These are phyloP conservation scores for Ruditapes philippinarum DNA, from an alignment of 1,140 invertebrate genomes.

Conservation along the genomic window DNA sequence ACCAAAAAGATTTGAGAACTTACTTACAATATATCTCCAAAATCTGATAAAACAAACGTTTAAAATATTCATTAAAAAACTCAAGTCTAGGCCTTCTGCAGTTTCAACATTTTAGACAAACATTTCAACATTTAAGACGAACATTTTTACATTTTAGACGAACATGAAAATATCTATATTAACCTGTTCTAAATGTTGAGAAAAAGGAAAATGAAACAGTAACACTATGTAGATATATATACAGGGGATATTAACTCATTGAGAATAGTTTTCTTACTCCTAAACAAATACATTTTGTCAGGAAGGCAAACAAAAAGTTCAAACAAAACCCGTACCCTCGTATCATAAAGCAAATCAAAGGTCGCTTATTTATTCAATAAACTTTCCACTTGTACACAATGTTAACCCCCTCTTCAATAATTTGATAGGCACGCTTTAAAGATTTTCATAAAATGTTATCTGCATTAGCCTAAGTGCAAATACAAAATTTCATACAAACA, in stretches of 20 bases:
- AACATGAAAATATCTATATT: no score
- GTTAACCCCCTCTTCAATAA: slow-evolving; percentile 26
- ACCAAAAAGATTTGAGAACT: no score
- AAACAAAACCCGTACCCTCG: slow-evolving; percentile 27
- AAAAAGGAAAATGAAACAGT: no score
- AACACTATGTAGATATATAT: background rate
- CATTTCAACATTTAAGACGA: no score
- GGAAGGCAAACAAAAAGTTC: slow-evolving; percentile 29
- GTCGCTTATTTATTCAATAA: slow-evolving; percentile 27
- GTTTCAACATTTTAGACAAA: no score
- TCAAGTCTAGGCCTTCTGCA: no score
- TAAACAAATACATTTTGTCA: slow-evolving; percentile 33
- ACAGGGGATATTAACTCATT: background rate
- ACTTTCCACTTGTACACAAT: background rate
- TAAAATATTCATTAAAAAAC: no score
- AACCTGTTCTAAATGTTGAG: no score
- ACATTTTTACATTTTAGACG: no score
- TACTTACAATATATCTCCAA: no score
- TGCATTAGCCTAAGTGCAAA: background rate
- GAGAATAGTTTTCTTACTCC: slow-evolving; percentile 18
- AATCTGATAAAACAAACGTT: no score
- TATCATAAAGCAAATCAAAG: slow-evolving; percentile 43
- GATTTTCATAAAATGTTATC: slow-evolving; percentile 37
- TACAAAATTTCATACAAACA: background rate
- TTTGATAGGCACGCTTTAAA: slow-evolving; percentile 12